Conservation (phyloP, 2,797 vertebrate species). For the Sylvia borin region DNA sequence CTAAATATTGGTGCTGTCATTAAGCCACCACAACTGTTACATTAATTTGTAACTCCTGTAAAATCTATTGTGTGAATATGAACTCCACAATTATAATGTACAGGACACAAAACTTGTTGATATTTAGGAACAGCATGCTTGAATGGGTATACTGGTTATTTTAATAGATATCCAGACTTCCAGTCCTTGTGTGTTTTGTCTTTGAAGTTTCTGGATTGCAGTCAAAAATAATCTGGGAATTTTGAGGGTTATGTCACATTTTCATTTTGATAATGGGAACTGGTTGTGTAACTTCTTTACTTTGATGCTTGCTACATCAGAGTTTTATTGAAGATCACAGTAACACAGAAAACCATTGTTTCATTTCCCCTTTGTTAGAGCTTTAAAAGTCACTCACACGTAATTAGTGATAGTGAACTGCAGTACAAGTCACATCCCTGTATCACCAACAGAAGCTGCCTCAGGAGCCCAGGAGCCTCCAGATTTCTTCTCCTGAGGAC, state of each 20-base stretch:
- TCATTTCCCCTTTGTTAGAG: conserved; percentile 2
- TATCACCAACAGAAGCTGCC: not conserved
- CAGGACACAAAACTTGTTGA: not conserved
- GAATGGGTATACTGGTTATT: not conserved
- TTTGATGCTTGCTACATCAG: not conserved
- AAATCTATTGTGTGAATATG: not conserved
- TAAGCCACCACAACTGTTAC: not conserved
- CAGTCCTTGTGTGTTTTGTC: conserved; percentile 41
- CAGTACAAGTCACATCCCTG: not conserved
- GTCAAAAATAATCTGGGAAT: conserved; percentile 40
- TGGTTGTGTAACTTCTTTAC: conserved; percentile 37
- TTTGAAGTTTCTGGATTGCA: conserved; percentile 58
- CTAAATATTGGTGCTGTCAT: not conserved
- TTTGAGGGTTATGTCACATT: not conserved
- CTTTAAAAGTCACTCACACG: not conserved
- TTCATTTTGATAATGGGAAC: conserved; percentile 27
- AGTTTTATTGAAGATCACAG: conserved; percentile 44
- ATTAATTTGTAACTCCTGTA: not conserved
- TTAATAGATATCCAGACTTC: conserved; percentile 40
- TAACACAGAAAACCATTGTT: conserved; percentile 5
- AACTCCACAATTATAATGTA: not conserved
- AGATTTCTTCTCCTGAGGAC: not conserved
- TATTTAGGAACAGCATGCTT: not conserved
- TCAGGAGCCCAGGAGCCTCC: not conserved
- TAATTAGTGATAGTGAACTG: not conserved